Evolutionary conservation across 2,113 vertebrate species (phyloP).

Genomic region (Sinosuthora webbiana): DNA sequence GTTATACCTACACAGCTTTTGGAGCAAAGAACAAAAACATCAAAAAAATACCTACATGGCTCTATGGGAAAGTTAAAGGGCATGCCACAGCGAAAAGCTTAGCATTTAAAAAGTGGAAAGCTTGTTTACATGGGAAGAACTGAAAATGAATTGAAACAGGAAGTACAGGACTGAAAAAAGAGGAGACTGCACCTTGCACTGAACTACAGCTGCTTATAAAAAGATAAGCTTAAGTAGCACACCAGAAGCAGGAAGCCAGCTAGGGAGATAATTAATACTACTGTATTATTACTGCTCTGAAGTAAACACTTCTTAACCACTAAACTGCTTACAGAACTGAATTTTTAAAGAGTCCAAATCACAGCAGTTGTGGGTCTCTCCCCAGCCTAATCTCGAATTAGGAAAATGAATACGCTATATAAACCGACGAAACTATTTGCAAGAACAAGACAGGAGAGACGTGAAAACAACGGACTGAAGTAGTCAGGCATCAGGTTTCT

Average conservation of each 20-base stretch:
- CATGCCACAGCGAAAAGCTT: not conserved
- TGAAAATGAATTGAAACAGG: slow-evolving; percentile 1
- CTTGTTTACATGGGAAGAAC: not conserved
- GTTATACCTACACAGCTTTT: not conserved
- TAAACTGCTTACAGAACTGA: not conserved
- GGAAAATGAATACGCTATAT: not conserved
- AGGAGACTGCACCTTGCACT: not conserved
- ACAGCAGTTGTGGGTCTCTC: not conserved
- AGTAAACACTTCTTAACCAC: not conserved
- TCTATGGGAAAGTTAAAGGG: not conserved
- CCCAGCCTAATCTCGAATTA: not conserved
- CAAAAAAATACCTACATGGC: not conserved
- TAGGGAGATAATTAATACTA: not conserved
- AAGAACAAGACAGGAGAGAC: not conserved
- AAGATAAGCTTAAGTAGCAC: not conserved
- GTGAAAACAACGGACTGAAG: not conserved
- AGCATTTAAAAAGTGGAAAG: not conserved
- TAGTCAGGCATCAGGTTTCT: not conserved
- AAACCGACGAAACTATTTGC: not conserved
- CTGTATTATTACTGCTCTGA: not conserved
- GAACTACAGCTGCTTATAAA: not conserved
- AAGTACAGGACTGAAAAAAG: slow-evolving; percentile 12
- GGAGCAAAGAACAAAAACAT: not conserved
- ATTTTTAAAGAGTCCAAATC: not conserved
- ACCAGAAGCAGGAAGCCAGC: not conserved